Base-by-base conservation (phyloP, 2,888 invertebrate genomes). In the Agrotis segetum region DNA sequence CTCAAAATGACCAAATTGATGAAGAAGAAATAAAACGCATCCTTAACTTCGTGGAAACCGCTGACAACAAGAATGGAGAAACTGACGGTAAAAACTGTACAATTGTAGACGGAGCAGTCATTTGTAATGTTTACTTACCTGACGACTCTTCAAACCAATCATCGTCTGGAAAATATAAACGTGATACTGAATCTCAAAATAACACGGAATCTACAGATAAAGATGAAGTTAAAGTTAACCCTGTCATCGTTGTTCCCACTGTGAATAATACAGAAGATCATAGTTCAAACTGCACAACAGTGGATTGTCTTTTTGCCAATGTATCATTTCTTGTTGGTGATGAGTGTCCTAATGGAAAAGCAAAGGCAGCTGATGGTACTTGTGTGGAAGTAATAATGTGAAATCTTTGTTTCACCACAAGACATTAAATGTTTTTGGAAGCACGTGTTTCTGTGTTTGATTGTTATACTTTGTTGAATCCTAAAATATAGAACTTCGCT, bases 41-140 rank as follows among this genome's bases (percentile, higher is more conserved):
- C 44, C n/a, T 70, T 1, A 34, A n/a, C 2, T 0, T 24, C 3
- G 29, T 3, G 13, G n/a, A 29, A 29, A 0, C 2, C 3, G 24
- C 59, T 34, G 29, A 1, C 47, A 73, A 44, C 14, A 24, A 44
- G 2, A 46, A 16, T 9, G 62, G 47, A 46, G 24, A 13, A 24
- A 13, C 13, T 52, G 40, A 19, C 13, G 40, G 52, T 19, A 63
- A 5, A 17, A 59, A 63, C 19, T 74, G 74, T 19, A 77, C 53
- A 34, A 53, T 16, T 17, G 11, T 29, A 17, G 44, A 63, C 17
- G 49, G 5, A n/a, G 16, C 34, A 1, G 1, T 24, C 1, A 50
- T 74, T 21, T 74, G 74, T 34, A 24, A 71, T 17, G 24, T 74
- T 2, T 77, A 71, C 16, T 13, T 77, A 21, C 77, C 74, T 40